phyloP scores from a whole-genome alignment of 2,888 invertebrate species.

The Alsophila aescularia region DNA sequence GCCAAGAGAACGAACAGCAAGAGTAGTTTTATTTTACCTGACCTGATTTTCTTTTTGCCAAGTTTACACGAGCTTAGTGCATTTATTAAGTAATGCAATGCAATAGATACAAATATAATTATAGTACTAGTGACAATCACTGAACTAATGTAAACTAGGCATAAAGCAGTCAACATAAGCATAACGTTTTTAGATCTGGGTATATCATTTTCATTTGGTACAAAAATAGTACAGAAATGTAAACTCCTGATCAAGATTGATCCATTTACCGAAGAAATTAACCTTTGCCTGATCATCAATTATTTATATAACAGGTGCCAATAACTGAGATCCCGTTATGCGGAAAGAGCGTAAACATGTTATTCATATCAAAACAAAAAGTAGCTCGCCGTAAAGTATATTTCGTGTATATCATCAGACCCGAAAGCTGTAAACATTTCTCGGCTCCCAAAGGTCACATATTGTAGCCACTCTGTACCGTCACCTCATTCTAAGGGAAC shows the following conservation, averaged over 20 bases:
- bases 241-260: background rate
- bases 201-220: no score
- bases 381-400: slow-evolving; percentile 42
- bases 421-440: slow-evolving; percentile 43
- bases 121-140: no score
- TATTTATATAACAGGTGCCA: slow-evolving; percentile 24
- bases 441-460: slow-evolving; percentile 49
- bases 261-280: background rate
- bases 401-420: slow-evolving; percentile 45
- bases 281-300: slow-evolving; percentile 18
- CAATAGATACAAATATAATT: no score
- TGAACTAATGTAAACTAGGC: no score
- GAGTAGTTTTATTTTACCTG: no score
- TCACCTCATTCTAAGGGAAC: slow-evolving; percentile 45
- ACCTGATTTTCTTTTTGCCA: no score
- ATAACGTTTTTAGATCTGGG: no score
- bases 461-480: slow-evolving; percentile 47
- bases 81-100: no score
- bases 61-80: no score
- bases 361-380: slow-evolving; percentile 44
- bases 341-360: slow-evolving; percentile 28
- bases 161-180: no score
- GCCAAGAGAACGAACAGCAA: no score
- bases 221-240: background rate
- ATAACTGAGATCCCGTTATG: slow-evolving; percentile 17